Conservation (phyloP, 2,888 invertebrate species). For the Caenorhabditis drosophilae region DNA sequence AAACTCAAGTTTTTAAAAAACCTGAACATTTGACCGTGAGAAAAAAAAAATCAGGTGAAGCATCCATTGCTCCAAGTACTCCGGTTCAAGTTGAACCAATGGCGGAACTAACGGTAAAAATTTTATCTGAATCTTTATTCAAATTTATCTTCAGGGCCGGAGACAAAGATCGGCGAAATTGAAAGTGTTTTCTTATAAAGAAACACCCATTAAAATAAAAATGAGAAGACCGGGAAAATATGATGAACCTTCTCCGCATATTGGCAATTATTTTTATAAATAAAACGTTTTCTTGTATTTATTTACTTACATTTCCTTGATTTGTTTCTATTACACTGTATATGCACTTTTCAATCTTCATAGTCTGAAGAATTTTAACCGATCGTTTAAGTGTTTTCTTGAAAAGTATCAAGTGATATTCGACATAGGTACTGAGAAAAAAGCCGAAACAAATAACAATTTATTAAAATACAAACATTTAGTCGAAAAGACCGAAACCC, state of each 20-base stretch:
- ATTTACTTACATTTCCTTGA: conserved; percentile 26
- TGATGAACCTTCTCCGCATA: conserved; percentile 40
- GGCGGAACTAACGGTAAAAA: no score
- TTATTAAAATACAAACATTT: conserved; percentile 48
- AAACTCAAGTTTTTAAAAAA: no score
- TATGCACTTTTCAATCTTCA: conserved; percentile 21
- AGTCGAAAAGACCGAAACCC: conserved; percentile 62
- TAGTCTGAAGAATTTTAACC: neutral
- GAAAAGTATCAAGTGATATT: no score
- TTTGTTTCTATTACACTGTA: conserved; percentile 21
- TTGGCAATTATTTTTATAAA: conserved; percentile 20
- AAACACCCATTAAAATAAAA: conserved; percentile 25
- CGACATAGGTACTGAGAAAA: no score
- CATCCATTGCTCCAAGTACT: no score
- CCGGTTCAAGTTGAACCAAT: no score
- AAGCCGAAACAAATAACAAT: conserved; percentile 43
- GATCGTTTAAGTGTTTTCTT: neutral
- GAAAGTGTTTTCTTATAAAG: conserved; percentile 17
- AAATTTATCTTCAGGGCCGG: neutral
- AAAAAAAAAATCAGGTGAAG: no score
- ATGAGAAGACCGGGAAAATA: conserved; percentile 44
- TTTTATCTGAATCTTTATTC: no score
- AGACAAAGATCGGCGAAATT: neutral
- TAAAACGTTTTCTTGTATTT: conserved; percentile 6
- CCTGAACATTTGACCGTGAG: no score